Conservation (phyloP, 2,113 vertebrate genomes). For the Rhea americana region DNA sequence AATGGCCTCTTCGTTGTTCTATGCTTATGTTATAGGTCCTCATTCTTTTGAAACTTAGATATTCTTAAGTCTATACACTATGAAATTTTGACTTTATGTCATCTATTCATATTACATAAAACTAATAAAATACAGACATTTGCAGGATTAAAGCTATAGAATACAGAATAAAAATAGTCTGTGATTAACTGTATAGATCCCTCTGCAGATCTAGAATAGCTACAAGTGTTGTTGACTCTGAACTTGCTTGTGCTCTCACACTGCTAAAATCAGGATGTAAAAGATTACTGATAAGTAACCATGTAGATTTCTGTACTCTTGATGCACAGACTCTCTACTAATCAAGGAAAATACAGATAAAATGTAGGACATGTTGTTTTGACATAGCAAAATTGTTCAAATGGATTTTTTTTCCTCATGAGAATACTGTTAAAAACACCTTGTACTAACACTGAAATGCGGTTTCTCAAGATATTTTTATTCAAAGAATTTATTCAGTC, state of each 20-base stretch:
- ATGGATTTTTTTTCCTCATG: background rate
- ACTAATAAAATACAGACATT: constrained; percentile 64
- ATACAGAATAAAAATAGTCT: constrained; percentile 63
- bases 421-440: background rate
- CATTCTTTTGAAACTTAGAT: background rate
- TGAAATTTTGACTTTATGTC: constrained; percentile 46
- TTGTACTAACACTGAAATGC: background rate
- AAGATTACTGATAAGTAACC: background rate
- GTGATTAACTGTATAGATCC: constrained; percentile 67
- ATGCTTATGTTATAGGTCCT: background rate
- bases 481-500: background rate
- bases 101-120: constrained; percentile 64
- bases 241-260: constrained; percentile 8
- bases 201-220: constrained; percentile 62
- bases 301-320: background rate
- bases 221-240: constrained; percentile 41
- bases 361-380: background rate
- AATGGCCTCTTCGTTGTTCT: background rate
- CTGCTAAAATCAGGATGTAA: background rate
- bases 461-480: background rate
- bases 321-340: background rate
- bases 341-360: background rate
- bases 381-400: background rate
- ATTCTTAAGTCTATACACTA: background rate
- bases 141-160: constrained; percentile 69